A percentile compares a stretch with the other conserved stretches of the same genome.
These are phyloP conservation scores for Melanostoma scalare DNA, from an alignment of 2,888 invertebrate genomes.

Conservation along the genomic window DNA sequence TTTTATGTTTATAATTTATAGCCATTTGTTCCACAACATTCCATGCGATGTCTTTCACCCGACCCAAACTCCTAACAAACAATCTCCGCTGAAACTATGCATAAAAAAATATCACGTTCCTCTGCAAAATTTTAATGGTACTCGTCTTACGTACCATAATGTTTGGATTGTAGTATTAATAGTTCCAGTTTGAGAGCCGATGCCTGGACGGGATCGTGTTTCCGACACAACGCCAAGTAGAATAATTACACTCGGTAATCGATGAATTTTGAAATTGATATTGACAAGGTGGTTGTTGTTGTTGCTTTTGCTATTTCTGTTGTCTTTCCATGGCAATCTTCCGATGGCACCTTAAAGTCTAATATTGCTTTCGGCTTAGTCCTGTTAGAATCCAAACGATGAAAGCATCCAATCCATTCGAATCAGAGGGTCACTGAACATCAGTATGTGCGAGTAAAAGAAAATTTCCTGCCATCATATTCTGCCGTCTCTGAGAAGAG, in stretches of 20 bases:
- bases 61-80: conserved; percentile 2
- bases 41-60: conserved; percentile 28
- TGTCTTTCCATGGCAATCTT: background rate
- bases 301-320: background rate
- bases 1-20: conserved; percentile 49
- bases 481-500: conserved; percentile 16
- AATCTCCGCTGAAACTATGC: background rate
- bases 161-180: conserved; percentile 57
- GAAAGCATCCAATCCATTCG: conserved; percentile 54
- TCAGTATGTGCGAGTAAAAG: conserved; percentile 10
- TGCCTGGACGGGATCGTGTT: conserved; percentile 21
- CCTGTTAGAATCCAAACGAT: conserved; percentile 54
- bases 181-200: conserved; percentile 54
- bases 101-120: conserved; percentile 16
- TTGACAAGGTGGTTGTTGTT: conserved; percentile 48
- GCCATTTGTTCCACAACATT: conserved; percentile 43
- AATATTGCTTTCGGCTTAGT: conserved; percentile 46
- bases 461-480: conserved; percentile 15
- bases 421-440: conserved; percentile 58
- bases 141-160: conserved; percentile 38
- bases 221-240: conserved; percentile 19
- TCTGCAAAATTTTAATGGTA: conserved; percentile 24
- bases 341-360: background rate
- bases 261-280: conserved; percentile 64
- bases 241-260: conserved; percentile 62